These are phyloP conservation scores for Scarus forsteni DNA, from an alignment of 2,797 vertebrate species.

Conservation along the genomic window DNA sequence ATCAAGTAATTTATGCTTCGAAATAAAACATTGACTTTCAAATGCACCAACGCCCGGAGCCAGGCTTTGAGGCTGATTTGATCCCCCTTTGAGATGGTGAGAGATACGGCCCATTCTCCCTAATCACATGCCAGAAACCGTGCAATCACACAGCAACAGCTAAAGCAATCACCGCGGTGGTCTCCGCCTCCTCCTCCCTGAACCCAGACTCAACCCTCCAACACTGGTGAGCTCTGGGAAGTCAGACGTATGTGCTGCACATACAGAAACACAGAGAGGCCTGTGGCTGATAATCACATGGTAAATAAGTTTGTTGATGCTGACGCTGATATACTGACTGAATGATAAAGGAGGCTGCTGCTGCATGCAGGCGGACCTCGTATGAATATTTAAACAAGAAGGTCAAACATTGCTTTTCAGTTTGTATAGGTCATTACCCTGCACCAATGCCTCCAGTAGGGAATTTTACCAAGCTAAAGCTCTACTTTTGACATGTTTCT, in stretches of 20 bases:
- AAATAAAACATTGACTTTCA: slow-evolving; percentile 85
- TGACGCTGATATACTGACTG: slow-evolving; percentile 35
- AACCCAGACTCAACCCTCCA: slow-evolving; percentile 45
- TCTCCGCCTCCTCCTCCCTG: slow-evolving; percentile 53
- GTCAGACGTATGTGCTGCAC: slow-evolving; percentile 45
- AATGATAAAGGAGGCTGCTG: slow-evolving; percentile 24
- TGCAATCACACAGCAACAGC: slow-evolving; percentile 80
- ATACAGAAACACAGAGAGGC: slow-evolving; percentile 42
- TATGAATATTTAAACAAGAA: slow-evolving; percentile 26
- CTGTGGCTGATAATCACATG: slow-evolving; percentile 27
- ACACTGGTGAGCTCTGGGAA: slow-evolving; percentile 35
- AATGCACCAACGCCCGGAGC: slow-evolving; percentile 79
- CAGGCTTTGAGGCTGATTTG: slow-evolving; percentile 82
- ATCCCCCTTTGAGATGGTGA: slow-evolving; percentile 80
- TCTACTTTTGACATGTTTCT: slow-evolving; percentile 6
- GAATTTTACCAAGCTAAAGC: neutral
- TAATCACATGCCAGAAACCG: slow-evolving; percentile 79
- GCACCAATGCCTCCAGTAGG: neutral
- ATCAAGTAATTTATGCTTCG: slow-evolving; percentile 83
- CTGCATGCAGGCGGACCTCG: slow-evolving; percentile 15
- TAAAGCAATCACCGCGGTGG: slow-evolving; percentile 77
- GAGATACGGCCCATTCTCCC: slow-evolving; percentile 78
- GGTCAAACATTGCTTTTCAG: slow-evolving; percentile 5
- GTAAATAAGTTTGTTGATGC: slow-evolving; percentile 42
- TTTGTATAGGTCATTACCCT: neutral